Base-by-base conservation (phyloP, 2,888 invertebrate species). In the Thumatha senex region DNA sequence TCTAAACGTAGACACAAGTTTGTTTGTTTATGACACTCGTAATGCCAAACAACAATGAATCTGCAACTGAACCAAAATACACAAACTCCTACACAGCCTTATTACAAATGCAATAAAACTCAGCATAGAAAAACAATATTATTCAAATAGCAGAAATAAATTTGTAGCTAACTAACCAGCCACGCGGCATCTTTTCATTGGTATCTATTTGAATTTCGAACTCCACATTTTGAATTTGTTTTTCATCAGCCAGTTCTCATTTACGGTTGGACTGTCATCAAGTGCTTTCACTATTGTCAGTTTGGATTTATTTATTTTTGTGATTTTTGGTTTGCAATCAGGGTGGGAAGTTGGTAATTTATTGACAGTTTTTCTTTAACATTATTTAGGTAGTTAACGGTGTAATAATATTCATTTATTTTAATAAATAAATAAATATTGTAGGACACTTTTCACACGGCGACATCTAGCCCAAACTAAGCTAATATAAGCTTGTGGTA, bases 161-260 rank as follows among this genome's bases (percentile, higher is more conserved):
- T 52, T 67, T 50, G 73, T 54, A 33, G 56, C 61, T 56, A 60
- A 67, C 55, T 70, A 76, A 76, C 77, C 67, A 67, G 88, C 75
- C 89, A 87, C 89, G 89, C 84, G 89, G 74, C 85, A 72, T 74
- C 78, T 76, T 84, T 87, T 88, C 87, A 86, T 84, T 82, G 85
- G 88, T 89, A 86, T 89, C 89, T 89, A 79, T 89, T 89, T 88
- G 87, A 86, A 82, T 86, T 87, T 69, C 74, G 84, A 86, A 86
- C 76, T 86, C 79, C 79, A 78, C 12, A 82, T 78, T 73, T 67
- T 67, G 81, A 88, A 89, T 89, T 88, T 89, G 89, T 89, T 89
- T 89, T 87, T 87, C 88, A 89, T 90, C 86, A 88, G 84, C 63
- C 69, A 57, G 77, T 74, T 72, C 82, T 83, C 79, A 75, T 84